Conservation (phyloP, 2,797 vertebrate genomes). For the Clarias platycephalus region DNA sequence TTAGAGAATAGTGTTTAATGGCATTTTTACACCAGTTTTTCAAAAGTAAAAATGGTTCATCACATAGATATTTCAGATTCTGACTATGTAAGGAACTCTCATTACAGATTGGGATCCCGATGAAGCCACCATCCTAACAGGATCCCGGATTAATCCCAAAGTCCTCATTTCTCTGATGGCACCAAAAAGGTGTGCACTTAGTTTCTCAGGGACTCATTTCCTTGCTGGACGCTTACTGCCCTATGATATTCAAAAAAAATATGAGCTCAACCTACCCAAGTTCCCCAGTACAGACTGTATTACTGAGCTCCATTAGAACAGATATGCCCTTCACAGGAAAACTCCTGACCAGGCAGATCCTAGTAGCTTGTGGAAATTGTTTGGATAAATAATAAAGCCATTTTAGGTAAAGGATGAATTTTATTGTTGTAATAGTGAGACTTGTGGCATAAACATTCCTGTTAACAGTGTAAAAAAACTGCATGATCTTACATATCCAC, state of each 20-base stretch:
- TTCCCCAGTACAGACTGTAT: constrained; percentile 76
- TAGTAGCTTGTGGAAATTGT: not conserved
- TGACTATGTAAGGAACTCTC: not conserved
- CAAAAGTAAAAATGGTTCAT: not conserved
- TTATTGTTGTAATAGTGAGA: constrained; percentile 5
- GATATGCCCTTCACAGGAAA: not conserved
- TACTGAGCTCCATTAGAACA: constrained; percentile 61
- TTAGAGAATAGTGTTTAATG: not conserved
- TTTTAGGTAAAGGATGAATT: not conserved
- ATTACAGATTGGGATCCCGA: constrained; percentile 76
- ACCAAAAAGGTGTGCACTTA: constrained; percentile 72
- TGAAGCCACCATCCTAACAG: constrained; percentile 43
- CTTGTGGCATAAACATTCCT: not conserved
- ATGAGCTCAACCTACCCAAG: constrained; percentile 73
- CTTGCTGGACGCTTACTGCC: constrained; percentile 79
- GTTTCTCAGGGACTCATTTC: constrained; percentile 77
- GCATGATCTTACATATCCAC: too few relatives aligned
- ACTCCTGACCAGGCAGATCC: too few relatives aligned
- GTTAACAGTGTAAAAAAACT: not conserved
- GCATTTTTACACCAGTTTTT: not conserved
- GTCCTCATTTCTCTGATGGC: constrained; percentile 78
- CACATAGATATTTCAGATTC: not conserved
- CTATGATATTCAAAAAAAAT: constrained; percentile 78
- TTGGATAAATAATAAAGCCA: not conserved
- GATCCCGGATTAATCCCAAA: constrained; percentile 69